These are phyloP conservation scores for Quadroppia sp. DNA, from an alignment of 2,888 invertebrate genomes.

Conservation along the genomic window DNA sequence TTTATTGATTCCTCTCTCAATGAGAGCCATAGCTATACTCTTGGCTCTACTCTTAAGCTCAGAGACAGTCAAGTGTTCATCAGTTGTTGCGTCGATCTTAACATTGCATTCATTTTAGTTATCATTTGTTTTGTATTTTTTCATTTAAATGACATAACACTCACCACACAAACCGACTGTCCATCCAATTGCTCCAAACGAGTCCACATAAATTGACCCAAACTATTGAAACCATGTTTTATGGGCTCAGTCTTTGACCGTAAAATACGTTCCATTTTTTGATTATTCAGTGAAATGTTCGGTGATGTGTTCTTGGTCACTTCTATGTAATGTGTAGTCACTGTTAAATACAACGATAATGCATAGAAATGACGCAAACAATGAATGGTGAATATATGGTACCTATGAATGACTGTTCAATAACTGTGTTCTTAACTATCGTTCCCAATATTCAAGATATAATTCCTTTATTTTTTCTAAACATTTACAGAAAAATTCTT, in stretches of 20 bases:
- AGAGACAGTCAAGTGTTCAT: not conserved
- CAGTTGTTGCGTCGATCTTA: constrained; percentile 23
- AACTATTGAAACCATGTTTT: not conserved
- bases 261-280: not conserved
- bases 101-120: not conserved
- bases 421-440: no score
- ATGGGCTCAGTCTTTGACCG: not conserved
- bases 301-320: no score
- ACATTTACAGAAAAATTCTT: no score
- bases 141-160: not conserved
- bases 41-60: not conserved
- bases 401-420: no score
- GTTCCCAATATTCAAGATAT: no score
- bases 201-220: not conserved
- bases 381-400: no score
- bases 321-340: no score
- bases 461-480: no score
- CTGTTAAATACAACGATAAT: no score
- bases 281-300: no score
- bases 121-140: not conserved
- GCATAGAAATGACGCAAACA: no score
- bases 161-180: not conserved
- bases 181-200: not conserved
- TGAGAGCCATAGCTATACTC: constrained; percentile 16
- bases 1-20: constrained; percentile 29